Evolutionary conservation across 2,888 invertebrate genomes (phyloP).

Genomic region (Julus scandinavius): DNA sequence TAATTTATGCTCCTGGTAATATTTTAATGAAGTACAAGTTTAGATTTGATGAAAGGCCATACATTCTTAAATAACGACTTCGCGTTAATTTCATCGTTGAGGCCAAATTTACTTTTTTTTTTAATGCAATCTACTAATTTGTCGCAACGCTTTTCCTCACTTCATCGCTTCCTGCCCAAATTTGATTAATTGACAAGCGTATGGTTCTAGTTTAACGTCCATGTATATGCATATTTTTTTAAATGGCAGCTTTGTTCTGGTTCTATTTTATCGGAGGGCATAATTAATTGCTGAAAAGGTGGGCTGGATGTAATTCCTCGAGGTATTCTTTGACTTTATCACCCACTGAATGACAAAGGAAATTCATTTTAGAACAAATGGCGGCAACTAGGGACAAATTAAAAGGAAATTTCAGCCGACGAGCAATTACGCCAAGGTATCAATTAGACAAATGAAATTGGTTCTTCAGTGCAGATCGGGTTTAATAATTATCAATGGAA

Average conservation of each 20-base stretch:
- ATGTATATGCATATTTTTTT: not conserved
- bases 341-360: conserved; percentile 21
- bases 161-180: not conserved
- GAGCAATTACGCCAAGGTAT: not conserved
- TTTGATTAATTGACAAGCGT: not conserved
- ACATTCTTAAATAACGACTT: not conserved
- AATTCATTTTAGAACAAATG: conserved; percentile 15
- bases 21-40: not conserved
- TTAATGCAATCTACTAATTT: not conserved
- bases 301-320: not conserved
- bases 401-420: conserved; percentile 27
- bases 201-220: not conserved
- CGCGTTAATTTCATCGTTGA: not conserved
- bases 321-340: conserved; percentile 27
- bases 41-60: not conserved
- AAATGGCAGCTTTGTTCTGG: not conserved
- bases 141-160: not conserved
- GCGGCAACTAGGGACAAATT: conserved; percentile 17
- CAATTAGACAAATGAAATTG: conserved; percentile 11
- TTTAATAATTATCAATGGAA: not conserved
- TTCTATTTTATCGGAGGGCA: not conserved
- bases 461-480: not conserved
- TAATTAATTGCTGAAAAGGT: conserved; percentile 14
- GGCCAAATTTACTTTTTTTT: not conserved
- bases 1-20: not conserved